These are phyloP conservation scores for Notoglanidium macrostoma DNA, from an alignment of 2,797 vertebrate species.

Conservation along the genomic window DNA sequence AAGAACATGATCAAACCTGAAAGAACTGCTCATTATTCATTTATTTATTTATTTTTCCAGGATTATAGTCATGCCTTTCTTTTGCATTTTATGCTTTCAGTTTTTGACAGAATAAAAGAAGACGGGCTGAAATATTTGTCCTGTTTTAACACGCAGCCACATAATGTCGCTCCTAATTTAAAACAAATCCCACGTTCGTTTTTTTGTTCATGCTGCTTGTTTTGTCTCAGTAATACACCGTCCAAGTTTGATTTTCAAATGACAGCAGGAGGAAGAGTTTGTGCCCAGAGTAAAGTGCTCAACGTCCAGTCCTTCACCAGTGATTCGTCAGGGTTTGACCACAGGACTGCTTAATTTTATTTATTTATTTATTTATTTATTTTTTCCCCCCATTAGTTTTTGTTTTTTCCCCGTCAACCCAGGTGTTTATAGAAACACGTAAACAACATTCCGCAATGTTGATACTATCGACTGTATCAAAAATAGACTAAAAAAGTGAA, in stretches of 20 bases:
- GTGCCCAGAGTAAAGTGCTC: background rate
- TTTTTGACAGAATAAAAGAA: background rate
- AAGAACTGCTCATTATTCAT: background rate
- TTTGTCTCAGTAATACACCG: background rate
- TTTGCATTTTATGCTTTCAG: background rate
- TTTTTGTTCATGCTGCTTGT: too few species aligned
- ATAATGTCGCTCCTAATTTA: background rate
- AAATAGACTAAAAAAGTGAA: too few species aligned
- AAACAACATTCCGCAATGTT: background rate
- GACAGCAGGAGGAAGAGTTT: background rate
- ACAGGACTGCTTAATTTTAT: too few species aligned
- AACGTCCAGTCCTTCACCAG: background rate
- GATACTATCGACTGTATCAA: background rate
- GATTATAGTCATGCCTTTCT: background rate
- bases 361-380: too few species aligned
- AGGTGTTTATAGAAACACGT: background rate
- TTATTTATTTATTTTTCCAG: background rate
- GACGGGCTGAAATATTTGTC: background rate
- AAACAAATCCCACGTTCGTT: background rate
- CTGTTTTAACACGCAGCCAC: background rate
- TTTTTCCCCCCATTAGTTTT: too few species aligned
- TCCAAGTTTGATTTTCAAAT: background rate
- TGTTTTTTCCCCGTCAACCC: background rate
- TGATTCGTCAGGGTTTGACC: background rate
- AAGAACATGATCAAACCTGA: conserved; percentile 39